Conservation (phyloP, 2,888 invertebrate species). For the Orthosia cruda region DNA sequence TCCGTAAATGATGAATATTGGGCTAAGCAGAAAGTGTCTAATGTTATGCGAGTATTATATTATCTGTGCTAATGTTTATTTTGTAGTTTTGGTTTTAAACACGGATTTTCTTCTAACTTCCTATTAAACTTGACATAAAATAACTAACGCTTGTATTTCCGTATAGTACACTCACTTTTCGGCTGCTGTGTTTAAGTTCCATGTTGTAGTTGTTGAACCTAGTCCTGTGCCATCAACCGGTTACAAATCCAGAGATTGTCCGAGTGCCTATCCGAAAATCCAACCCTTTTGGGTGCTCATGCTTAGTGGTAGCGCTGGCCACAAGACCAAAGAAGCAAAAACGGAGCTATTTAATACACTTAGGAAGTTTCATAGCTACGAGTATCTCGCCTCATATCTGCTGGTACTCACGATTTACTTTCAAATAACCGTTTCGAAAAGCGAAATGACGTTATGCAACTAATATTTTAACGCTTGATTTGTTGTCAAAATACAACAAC, state of each 20-base stretch:
- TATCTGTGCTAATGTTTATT: too few relatives aligned
- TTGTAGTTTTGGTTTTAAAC: background rate
- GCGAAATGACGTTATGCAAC: constrained; percentile 79
- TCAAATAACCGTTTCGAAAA: constrained; percentile 70
- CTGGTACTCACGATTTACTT: constrained; percentile 72
- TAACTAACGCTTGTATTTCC: background rate
- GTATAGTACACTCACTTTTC: background rate
- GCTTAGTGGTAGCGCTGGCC: too few relatives aligned
- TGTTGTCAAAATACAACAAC: constrained; percentile 65
- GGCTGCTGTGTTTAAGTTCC: too few relatives aligned
- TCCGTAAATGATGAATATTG: background rate
- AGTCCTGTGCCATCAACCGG: too few relatives aligned
- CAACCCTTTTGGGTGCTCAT: too few relatives aligned
- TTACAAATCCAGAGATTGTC: too few relatives aligned
- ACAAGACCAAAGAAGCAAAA: too few relatives aligned
- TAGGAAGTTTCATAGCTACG: constrained; percentile 7
- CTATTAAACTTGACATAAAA: background rate
- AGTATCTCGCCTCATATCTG: constrained; percentile 26
- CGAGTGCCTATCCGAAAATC: too few relatives aligned
- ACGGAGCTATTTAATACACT: too few relatives aligned
- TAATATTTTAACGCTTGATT: constrained; percentile 64
- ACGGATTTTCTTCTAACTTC: background rate
- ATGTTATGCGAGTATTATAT: too few relatives aligned
- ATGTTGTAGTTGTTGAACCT: too few relatives aligned
- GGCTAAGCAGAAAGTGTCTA: background rate